phyloP scores from a whole-genome alignment of 2,888 invertebrate genomes.

The Deilephila porcellus region DNA sequence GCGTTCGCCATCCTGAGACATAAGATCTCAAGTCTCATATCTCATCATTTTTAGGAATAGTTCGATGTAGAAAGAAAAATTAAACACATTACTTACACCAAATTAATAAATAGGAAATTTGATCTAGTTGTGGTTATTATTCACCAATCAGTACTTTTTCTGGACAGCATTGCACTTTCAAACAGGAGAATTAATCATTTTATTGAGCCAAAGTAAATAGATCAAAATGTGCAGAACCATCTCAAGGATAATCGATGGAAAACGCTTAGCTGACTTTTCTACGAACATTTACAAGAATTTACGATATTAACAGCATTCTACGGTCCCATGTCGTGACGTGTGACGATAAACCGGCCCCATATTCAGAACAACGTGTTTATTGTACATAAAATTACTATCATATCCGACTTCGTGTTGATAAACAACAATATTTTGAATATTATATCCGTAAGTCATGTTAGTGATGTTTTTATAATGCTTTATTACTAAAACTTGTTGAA shows the following conservation, averaged over 20 bases:
- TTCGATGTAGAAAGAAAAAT: too few relatives aligned
- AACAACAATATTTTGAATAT: conserved; percentile 59
- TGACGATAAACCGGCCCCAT: conserved; percentile 69
- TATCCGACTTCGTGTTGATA: conserved; percentile 55
- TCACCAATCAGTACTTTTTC: too few relatives aligned
- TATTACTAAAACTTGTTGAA: conserved; percentile 48
- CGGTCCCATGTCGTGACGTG: conserved; percentile 73
- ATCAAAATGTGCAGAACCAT: conserved; percentile 16
- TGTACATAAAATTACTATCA: conserved; percentile 65
- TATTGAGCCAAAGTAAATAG: too few relatives aligned
- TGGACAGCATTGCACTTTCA: too few relatives aligned
- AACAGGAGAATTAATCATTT: too few relatives aligned
- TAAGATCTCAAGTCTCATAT: too few relatives aligned
- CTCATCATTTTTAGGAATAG: too few relatives aligned
- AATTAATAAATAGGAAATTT: too few relatives aligned
- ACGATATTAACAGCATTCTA: conserved; percentile 66
- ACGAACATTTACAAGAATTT: conserved; percentile 58
- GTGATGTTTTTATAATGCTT: conserved; percentile 49
- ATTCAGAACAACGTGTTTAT: conserved; percentile 78
- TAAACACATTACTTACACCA: too few relatives aligned
- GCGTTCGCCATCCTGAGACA: too few relatives aligned
- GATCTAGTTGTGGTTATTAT: too few relatives aligned
- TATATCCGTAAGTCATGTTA: conserved; percentile 61
- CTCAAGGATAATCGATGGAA: not conserved
- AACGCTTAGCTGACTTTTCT: conserved; percentile 26